A percentile compares a stretch with the other conserved stretches of the same genome.
Evolutionary conservation across 1,140 invertebrate genomes (phyloP).

Genomic region (Trichogramma pretiosum): DNA sequence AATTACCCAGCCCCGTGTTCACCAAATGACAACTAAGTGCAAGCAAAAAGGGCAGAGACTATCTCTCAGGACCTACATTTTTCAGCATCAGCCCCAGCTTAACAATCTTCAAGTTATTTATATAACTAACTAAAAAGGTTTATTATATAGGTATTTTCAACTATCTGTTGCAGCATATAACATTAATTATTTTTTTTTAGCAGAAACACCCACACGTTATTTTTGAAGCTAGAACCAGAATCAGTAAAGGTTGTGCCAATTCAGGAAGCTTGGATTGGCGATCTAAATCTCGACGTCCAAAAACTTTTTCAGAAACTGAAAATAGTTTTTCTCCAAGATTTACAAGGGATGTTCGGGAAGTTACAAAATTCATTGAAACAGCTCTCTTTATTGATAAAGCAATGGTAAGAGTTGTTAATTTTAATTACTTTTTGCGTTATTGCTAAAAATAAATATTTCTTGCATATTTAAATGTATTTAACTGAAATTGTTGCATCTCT

Average conservation of each 20-base stretch:
- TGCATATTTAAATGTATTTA: no score
- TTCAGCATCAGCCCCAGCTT: no score
- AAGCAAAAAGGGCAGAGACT: no score
- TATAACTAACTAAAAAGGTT: no score
- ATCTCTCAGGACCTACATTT: no score
- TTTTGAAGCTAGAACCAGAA: conserved; percentile 80
- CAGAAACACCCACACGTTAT: conserved; percentile 94
- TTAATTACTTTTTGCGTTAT: not conserved
- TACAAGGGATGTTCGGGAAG: conserved; percentile 73
- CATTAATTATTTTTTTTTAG: conserved; percentile 60
- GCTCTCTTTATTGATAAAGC: conserved; percentile 86
- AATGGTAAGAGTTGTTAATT: conserved; percentile 53
- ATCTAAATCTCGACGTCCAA: conserved; percentile 54
- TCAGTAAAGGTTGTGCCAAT: conserved; percentile 82
- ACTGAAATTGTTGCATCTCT: no score
- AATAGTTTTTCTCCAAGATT: conserved; percentile 47
- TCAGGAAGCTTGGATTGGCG: conserved; percentile 67
- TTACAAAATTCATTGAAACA: conserved; percentile 86
- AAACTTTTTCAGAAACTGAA: conserved; percentile 50
- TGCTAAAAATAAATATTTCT: not conserved
- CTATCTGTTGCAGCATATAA: no score
- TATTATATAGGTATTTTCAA: no score
- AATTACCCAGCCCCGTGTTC: no score
- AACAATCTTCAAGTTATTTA: no score
- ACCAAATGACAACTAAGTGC: no score